Conservation (phyloP, 2,797 vertebrate species). For the Protonibea diacanthus region DNA sequence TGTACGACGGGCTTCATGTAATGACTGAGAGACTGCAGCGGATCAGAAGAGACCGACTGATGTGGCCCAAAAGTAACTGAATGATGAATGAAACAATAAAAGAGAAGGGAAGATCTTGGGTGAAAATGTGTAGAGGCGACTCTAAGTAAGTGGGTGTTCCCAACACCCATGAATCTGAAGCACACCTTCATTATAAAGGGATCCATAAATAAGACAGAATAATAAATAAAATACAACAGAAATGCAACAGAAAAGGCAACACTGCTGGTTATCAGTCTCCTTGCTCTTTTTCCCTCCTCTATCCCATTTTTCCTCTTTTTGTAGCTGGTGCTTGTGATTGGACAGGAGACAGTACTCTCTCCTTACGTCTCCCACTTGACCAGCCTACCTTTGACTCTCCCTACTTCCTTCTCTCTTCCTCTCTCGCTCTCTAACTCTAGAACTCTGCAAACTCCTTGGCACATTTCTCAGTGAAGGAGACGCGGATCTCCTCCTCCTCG, state of each 20-base stretch:
- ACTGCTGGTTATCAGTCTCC: conserved; percentile 82
- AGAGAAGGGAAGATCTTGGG: conserved; percentile 50
- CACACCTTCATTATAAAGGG: conserved; percentile 76
- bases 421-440: conserved; percentile 80
- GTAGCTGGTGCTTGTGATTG: conserved; percentile 81
- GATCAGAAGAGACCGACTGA: conserved; percentile 27
- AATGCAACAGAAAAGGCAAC: conserved; percentile 84
- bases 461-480: conserved; percentile 94
- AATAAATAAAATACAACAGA: conserved; percentile 76
- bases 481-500: conserved; percentile 93
- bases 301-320: conserved; percentile 53
- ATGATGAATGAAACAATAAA: conserved; percentile 38
- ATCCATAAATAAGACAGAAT: conserved; percentile 78
- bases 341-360: conserved; percentile 78
- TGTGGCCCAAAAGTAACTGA: conserved; percentile 40
- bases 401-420: conserved; percentile 58
- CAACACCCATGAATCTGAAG: conserved; percentile 63
- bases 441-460: conserved; percentile 95
- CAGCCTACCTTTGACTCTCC: conserved; percentile 73
- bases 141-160: conserved; percentile 62
- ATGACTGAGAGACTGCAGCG: conserved; percentile 30
- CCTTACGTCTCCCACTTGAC: conserved; percentile 69
- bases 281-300: conserved; percentile 61
- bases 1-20: conserved; percentile 35
- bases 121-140: conserved; percentile 63